These are phyloP conservation scores for Edolisoma coerulescens DNA, from an alignment of 2,113 vertebrate genomes.

Conservation along the genomic window DNA sequence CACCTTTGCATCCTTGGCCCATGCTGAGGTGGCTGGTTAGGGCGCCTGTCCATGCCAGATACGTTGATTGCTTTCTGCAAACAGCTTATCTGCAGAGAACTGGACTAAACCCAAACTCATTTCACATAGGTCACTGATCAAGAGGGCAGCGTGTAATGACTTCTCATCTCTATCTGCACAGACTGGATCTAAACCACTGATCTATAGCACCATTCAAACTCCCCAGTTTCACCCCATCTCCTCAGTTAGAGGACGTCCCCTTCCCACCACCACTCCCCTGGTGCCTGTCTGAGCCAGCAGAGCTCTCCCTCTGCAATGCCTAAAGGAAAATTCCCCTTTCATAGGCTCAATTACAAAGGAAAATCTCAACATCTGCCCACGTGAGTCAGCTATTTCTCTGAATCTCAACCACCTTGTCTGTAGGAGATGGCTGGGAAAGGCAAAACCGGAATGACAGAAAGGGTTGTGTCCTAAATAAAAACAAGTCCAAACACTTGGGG, in stretches of 20 bases:
- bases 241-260: neutral
- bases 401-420: neutral
- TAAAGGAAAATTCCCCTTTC: conserved; percentile 23
- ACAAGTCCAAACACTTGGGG: neutral
- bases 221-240: neutral
- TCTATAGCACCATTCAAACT: neutral
- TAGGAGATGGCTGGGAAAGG: neutral
- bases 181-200: neutral
- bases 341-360: neutral
- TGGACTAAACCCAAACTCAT: conserved; percentile 48
- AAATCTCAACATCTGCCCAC: neutral
- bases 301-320: neutral
- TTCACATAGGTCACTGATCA: conserved; percentile 24
- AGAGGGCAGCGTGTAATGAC: neutral
- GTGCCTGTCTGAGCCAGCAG: neutral
- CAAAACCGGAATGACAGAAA: neutral
- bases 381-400: conserved; percentile 2
- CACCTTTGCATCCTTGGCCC: neutral
- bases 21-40: neutral
- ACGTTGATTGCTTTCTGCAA: neutral
- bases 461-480: neutral
- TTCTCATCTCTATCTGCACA: neutral
- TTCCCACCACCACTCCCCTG: neutral
- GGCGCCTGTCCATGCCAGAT: neutral
- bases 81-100: neutral